Evolutionary conservation across 2,797 vertebrate genomes (phyloP).

Genomic region (Coranthus polyacanthus): DNA sequence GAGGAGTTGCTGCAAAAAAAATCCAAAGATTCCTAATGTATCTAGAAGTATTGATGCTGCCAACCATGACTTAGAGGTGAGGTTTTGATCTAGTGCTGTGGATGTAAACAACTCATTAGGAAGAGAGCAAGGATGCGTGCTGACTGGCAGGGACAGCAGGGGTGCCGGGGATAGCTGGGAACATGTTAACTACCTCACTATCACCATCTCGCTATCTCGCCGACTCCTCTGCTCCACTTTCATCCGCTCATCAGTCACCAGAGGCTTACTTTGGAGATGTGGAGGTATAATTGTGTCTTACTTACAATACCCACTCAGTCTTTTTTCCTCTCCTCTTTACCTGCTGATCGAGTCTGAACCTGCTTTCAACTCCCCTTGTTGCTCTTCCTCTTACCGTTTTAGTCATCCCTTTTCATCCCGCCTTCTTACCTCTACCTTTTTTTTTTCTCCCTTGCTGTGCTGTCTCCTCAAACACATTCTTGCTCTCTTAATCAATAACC

Average conservation of each 20-base stretch:
- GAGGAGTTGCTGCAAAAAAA: slow-evolving; percentile 29
- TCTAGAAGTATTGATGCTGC: slow-evolving; percentile 65
- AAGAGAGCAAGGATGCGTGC: slow-evolving; percentile 62
- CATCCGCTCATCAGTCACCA: slow-evolving; percentile 63
- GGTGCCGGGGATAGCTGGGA: slow-evolving; percentile 62
- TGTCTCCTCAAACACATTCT: slow-evolving; percentile 59
- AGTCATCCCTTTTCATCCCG: slow-evolving; percentile 64
- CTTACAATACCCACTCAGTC: slow-evolving; percentile 25
- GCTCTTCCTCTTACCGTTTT: slow-evolving; percentile 40
- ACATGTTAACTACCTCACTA: slow-evolving; percentile 61
- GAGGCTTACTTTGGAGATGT: slow-evolving; percentile 61
- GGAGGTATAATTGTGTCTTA: slow-evolving; percentile 55
- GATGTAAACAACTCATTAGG: slow-evolving; percentile 85
- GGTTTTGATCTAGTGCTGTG: slow-evolving; percentile 72
- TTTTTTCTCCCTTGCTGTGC: slow-evolving; percentile 34
- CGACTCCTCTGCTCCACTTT: slow-evolving; percentile 60
- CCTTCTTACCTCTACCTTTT: slow-evolving; percentile 57
- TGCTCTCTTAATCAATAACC: slow-evolving; percentile 74
- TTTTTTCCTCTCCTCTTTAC: slow-evolving; percentile 33
- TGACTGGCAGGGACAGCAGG: slow-evolving; percentile 78
- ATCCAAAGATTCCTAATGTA: slow-evolving; percentile 51
- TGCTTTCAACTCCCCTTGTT: slow-evolving; percentile 69
- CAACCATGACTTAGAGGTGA: slow-evolving; percentile 69
- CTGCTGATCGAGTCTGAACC: slow-evolving; percentile 70
- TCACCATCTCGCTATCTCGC: slow-evolving; percentile 38